Conservation (phyloP, 2,888 invertebrate species). For the Panzeria rudis region DNA sequence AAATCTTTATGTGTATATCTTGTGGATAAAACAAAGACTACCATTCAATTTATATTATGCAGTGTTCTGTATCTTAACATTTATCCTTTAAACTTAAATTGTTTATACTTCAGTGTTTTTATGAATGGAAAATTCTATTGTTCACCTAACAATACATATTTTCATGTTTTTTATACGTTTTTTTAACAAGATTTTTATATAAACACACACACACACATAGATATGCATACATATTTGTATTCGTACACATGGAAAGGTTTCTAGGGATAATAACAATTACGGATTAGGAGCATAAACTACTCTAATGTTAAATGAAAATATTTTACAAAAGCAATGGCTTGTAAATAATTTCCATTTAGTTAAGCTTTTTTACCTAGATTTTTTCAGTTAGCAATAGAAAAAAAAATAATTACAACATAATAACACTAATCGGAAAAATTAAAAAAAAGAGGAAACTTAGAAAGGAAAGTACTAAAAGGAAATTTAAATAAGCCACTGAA, state of each 20-base stretch:
- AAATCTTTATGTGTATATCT: slow-evolving; percentile 1
- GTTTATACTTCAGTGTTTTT: slow-evolving; percentile 33
- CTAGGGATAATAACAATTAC: slow-evolving; percentile 69
- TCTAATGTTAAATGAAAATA: slow-evolving; percentile 61
- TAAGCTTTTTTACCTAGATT: slow-evolving; percentile 43
- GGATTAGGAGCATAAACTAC: slow-evolving; percentile 67
- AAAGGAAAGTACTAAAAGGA: slow-evolving; percentile 4
- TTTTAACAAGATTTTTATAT: slow-evolving; percentile 1
- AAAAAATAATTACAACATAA: not conserved
- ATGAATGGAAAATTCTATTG: slow-evolving; percentile 41
- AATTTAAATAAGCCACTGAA: slow-evolving; percentile 17
- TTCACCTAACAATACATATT: slow-evolving; percentile 35
- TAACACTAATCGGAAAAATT: not conserved
- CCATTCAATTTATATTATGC: not conserved
- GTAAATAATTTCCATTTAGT: slow-evolving; percentile 65
- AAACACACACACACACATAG: not conserved
- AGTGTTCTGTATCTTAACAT: not conserved
- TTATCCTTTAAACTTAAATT: slow-evolving; percentile 38
- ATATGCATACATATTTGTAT: not conserved
- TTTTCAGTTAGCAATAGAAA: not conserved
- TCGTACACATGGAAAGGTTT: slow-evolving; percentile 46
- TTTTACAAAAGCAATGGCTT: slow-evolving; percentile 68
- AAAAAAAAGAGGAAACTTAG: slow-evolving; percentile 1
- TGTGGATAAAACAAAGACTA: slow-evolving; percentile 15
- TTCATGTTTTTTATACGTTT: not conserved